Evolutionary conservation across 1,140 invertebrate species (phyloP).

Genomic region (Drosophila littoralis): DNA sequence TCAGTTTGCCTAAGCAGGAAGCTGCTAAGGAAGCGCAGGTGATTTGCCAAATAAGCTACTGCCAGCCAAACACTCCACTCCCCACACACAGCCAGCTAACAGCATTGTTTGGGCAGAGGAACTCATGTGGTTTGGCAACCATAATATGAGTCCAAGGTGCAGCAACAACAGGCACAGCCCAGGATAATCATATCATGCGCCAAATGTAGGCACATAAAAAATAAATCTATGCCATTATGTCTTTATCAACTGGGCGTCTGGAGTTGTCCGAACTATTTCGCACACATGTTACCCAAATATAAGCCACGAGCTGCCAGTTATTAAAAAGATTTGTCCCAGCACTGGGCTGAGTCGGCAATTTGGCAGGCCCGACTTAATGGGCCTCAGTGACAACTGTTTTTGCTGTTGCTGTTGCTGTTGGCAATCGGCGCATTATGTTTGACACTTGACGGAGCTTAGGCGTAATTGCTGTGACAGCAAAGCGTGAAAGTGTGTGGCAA

Average conservation of each 20-base stretch:
- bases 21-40: conserved; percentile 78
- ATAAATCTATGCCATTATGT: conserved; percentile 79
- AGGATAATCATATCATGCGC: conserved; percentile 73
- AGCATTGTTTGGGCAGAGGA: conserved; percentile 46
- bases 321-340: conserved; percentile 79
- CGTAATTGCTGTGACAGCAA: conserved; percentile 71
- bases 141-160: conserved; percentile 3
- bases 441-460: conserved; percentile 80
- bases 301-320: conserved; percentile 46
- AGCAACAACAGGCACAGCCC: conserved; percentile 28
- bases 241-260: conserved; percentile 71
- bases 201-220: conserved; percentile 75
- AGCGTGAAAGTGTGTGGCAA: conserved; percentile 31
- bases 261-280: conserved; percentile 61
- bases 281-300: conserved; percentile 54
- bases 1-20: conserved; percentile 77
- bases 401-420: conserved; percentile 50
- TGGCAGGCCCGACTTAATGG: conserved; percentile 68
- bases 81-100: not conserved
- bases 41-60: conserved; percentile 78
- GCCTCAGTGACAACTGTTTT: conserved; percentile 64
- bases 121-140: conserved; percentile 39
- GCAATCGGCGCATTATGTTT: conserved; percentile 64
- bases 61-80: not conserved
- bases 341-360: conserved; percentile 65